Conservation (phyloP, 2,113 vertebrate genomes). For the Falco punctatus region DNA sequence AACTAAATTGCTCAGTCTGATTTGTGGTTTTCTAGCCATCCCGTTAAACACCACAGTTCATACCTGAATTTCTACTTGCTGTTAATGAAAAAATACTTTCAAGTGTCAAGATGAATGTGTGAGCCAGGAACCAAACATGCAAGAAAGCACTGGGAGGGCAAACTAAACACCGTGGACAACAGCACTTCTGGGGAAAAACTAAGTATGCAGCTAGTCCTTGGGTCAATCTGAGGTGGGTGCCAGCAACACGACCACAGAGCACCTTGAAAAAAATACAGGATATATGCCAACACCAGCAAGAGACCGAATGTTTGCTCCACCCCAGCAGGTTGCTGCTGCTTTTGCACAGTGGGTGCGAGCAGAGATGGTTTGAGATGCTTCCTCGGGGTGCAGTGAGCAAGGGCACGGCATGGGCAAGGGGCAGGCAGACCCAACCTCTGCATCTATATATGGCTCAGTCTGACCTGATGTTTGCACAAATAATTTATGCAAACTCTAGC, state of each 20-base stretch:
- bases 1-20: neutral
- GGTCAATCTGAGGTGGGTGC: neutral
- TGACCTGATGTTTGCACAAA: rapidly evolving
- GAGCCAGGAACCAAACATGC: neutral
- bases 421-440: neutral
- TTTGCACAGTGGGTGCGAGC: rapidly evolving
- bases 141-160: neutral
- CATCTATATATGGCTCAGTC: neutral
- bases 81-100: neutral
- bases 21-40: neutral
- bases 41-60: neutral
- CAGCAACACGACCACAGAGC: rapidly evolving
- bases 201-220: neutral
- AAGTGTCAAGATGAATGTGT: neutral
- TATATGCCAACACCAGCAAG: neutral
- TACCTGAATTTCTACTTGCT: neutral
- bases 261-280: neutral
- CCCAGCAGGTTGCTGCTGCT: neutral
- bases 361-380: neutral
- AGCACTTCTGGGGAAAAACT: neutral
- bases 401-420: rapidly evolving
- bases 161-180: neutral
- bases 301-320: neutral
- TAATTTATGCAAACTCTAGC: neutral
- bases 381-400: neutral